Evolutionary conservation across 1,140 invertebrate species (phyloP).

Genomic region (Lepidurus couesii): DNA sequence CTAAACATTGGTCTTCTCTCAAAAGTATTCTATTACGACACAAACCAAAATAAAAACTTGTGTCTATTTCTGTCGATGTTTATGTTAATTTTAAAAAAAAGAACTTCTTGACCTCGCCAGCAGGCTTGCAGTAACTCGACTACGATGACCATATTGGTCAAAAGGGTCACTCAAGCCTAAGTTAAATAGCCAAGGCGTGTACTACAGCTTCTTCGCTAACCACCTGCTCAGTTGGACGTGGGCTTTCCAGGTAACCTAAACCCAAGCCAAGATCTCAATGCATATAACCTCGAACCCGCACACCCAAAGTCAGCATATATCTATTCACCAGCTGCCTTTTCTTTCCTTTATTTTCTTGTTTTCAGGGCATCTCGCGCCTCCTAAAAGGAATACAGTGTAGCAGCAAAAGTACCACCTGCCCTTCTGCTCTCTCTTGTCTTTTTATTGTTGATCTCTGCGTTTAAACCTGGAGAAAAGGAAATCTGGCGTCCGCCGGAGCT

Average conservation of each 20-base stretch:
- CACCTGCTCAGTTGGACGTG: not conserved
- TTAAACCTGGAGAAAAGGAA: conserved; percentile 11
- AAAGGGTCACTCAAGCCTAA: too few species aligned
- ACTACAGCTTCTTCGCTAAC: not conserved
- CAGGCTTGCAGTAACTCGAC: too few species aligned
- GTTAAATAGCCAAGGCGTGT: not conserved
- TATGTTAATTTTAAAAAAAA: too few species aligned
- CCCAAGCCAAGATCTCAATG: not conserved
- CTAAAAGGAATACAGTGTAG: not conserved
- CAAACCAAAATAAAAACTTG: too few species aligned
- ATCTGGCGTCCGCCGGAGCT: conserved; percentile 6
- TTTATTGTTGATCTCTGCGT: conserved; percentile 13
- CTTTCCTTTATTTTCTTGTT: not conserved
- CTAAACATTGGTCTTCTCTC: not conserved
- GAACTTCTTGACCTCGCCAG: too few species aligned
- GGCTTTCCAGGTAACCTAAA: conserved; percentile 14
- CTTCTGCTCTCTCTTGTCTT: not conserved
- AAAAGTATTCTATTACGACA: not conserved
- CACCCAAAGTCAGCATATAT: not conserved
- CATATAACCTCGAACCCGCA: not conserved
- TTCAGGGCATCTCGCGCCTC: too few species aligned
- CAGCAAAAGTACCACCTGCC: conserved; percentile 7
- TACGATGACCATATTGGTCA: too few species aligned
- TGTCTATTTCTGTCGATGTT: too few species aligned
- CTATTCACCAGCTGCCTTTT: not conserved